Evolutionary conservation across 1,140 invertebrate genomes (phyloP).

Genomic region (Saccostrea glomerata): DNA sequence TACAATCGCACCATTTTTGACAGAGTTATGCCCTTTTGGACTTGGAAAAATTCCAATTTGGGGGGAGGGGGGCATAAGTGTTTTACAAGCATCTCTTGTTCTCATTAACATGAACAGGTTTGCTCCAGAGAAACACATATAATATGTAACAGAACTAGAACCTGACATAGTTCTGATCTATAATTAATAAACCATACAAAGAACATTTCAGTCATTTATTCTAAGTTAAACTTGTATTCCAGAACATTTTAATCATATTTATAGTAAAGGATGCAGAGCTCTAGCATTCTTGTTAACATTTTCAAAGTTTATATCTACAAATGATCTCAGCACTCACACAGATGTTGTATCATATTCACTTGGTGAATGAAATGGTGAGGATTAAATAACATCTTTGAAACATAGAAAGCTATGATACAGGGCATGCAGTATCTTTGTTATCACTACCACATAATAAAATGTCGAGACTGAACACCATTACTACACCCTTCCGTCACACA

Average conservation of each 20-base stretch:
- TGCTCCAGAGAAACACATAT: too few relatives aligned
- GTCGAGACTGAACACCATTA: conserved; percentile 18
- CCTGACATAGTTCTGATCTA: too few relatives aligned
- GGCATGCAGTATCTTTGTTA: conserved; percentile 12
- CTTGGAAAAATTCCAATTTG: too few relatives aligned
- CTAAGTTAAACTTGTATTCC: conserved; percentile 38
- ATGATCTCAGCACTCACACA: not conserved
- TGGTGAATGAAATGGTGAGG: conserved; percentile 23
- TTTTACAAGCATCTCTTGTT: too few relatives aligned
- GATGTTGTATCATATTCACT: conserved; percentile 31
- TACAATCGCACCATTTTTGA: too few relatives aligned
- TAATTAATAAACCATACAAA: not conserved
- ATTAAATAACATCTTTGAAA: conserved; percentile 11
- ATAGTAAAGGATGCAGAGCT: conserved; percentile 27
- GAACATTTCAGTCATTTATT: conserved; percentile 25
- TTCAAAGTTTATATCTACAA: conserved; percentile 28
- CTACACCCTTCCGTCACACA: not conserved
- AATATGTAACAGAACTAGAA: too few relatives aligned
- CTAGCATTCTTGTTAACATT: conserved; percentile 31
- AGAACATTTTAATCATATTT: conserved; percentile 27
- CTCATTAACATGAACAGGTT: too few relatives aligned
- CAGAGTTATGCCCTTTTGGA: too few relatives aligned
- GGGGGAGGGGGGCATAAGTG: too few relatives aligned
- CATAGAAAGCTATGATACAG: conserved; percentile 34
- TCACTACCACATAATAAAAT: not conserved